Percentiles rank a stretch among this genome's conserved stretches.
Conservation (phyloP, 2,888 invertebrate genomes). For the Stomorhina lunata region DNA sequence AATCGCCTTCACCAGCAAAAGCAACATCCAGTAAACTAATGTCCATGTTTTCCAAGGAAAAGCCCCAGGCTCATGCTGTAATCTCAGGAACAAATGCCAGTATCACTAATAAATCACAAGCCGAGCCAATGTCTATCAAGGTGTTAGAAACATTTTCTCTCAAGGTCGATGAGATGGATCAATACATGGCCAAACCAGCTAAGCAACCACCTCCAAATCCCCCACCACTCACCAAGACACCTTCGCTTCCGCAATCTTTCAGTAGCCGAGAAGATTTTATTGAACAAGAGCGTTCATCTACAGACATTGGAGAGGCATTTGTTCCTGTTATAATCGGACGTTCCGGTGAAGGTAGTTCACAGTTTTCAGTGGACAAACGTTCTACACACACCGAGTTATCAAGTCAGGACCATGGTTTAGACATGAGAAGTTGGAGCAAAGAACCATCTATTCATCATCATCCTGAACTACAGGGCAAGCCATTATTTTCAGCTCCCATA, state of each 20-base stretch:
- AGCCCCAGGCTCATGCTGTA: conserved; percentile 70
- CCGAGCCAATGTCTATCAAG: conserved; percentile 74
- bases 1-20: conserved; percentile 69
- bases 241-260: conserved; percentile 66
- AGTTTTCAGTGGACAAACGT: conserved; percentile 43
- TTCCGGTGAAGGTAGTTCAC: conserved; percentile 47
- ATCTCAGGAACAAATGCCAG: conserved; percentile 69
- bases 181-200: conserved; percentile 72
- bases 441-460: conserved; percentile 59
- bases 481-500: conserved; percentile 51
- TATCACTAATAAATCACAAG: conserved; percentile 71
- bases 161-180: conserved; percentile 79
- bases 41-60: conserved; percentile 71
- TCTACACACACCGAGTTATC: conserved; percentile 28
- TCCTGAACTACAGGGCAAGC: conserved; percentile 58
- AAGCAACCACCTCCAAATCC: conserved; percentile 63
- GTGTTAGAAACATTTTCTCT: conserved; percentile 78
- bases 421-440: conserved; percentile 42
- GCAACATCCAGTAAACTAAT: conserved; percentile 66
- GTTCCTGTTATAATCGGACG: conserved; percentile 73
- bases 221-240: conserved; percentile 34
- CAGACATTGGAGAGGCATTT: conserved; percentile 73
- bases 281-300: conserved; percentile 66
- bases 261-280: conserved; percentile 75
- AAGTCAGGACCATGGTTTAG: conserved; percentile 52